Evolutionary conservation across 2,797 vertebrate genomes (phyloP).

Genomic region (Falco novaeseelandiae): DNA sequence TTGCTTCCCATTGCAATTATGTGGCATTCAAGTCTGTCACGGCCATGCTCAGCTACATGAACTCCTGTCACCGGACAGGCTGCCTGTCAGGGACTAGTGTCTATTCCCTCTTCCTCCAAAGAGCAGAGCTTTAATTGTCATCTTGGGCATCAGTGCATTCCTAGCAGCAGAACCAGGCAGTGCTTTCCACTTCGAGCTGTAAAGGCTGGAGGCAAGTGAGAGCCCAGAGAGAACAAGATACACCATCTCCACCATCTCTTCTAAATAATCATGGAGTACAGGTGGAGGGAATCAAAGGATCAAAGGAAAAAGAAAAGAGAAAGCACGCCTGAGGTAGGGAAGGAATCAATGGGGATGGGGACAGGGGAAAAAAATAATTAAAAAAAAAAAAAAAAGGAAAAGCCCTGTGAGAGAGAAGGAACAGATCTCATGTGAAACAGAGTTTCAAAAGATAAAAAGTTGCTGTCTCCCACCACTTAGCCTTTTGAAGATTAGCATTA

Average conservation of each 20-base stretch:
- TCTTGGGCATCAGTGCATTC: background rate
- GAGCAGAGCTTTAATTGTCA: background rate
- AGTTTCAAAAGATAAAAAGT: background rate
- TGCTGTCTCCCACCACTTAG: background rate
- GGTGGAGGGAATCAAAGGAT: background rate
- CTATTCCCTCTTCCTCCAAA: background rate
- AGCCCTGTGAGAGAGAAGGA: background rate
- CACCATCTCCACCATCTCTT: accelerated
- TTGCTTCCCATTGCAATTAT: background rate
- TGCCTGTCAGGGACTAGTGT: background rate
- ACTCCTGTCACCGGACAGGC: background rate
- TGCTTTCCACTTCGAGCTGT: background rate
- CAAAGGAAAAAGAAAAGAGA: background rate
- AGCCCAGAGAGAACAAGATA: background rate
- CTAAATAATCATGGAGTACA: background rate
- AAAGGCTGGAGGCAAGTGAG: background rate
- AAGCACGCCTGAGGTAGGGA: background rate
- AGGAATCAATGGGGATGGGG: background rate
- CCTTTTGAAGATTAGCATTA: background rate
- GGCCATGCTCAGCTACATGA: background rate
- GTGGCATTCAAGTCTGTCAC: background rate
- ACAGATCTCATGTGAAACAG: background rate
- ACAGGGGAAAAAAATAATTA: background rate
- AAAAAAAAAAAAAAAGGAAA: background rate
- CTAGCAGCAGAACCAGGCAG: background rate